Base-by-base conservation (phyloP, 1,140 invertebrate species). In the Lamellibrachia luymesi region DNA sequence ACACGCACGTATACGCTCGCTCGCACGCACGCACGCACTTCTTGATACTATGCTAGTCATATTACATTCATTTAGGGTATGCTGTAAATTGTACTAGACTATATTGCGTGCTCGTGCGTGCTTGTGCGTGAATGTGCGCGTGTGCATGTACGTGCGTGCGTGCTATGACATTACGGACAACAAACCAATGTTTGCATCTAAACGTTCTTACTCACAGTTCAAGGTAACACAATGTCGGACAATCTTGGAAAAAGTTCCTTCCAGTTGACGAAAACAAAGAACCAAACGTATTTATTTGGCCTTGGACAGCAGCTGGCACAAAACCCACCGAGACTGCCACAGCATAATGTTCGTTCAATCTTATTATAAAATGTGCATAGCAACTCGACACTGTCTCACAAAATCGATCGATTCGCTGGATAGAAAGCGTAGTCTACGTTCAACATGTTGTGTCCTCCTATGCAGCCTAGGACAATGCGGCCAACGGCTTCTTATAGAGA, bases 1-100 rank as follows among this genome's bases (percentile, higher is more conserved):
- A 94, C 92, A 93, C 93, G 92, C 89, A 92, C 92, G 92, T 64
- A 92, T 51, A 94, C 93, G 49, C 91, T 93, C 92, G 92, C 92
- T 80, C 90, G 91, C 92, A 94, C 90, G 92, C 92, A 94, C 91
- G 93, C 93, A 94, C 51, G 92, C 90, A 93, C 52, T 93, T 56
- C 93, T 64, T 93, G 91, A 94, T 38, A 94, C 91, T 89, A 27
- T 25, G 38, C 38, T 38, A 38, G 38, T 38, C 38, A 38, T 38
- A 38, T 38, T 38, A 38, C 38, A 38, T 38, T 38, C 38, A 38
- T 38, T 38, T 38, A 38, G 38, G 38, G 38, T 38, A 38, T 38
- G 38, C 38, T 38, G 38, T 38, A 38, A 38, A 38, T 38, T 38
- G 38, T 38, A 38, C 38, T 38, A 38, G 38, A 38, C 38, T 38